phyloP scores from a whole-genome alignment of 2,888 invertebrate species.

The Cephus sareptanus region DNA sequence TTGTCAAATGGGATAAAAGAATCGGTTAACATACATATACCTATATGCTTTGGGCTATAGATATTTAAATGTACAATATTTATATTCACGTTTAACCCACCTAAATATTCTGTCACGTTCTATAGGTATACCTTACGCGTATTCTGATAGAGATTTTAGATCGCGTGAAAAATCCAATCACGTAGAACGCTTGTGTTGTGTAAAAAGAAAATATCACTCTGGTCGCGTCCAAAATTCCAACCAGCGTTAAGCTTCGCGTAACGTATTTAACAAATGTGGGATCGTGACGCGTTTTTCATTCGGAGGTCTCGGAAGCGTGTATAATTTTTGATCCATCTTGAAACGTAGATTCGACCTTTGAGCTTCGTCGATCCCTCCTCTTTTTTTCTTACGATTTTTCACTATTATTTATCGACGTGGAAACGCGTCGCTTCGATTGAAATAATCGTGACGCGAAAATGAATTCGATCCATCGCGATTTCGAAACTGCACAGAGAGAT shows the following conservation, averaged over 20 bases:
- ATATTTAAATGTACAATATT: neutral
- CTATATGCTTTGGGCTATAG: neutral
- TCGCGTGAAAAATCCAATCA: constrained; percentile 21
- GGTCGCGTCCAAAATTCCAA: constrained; percentile 1
- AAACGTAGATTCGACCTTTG: neutral
- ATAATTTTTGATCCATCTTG: neutral
- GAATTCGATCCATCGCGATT: neutral
- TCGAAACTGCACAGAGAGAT: neutral
- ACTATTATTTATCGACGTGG: neutral
- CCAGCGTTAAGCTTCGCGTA: neutral
- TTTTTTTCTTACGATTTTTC: neutral
- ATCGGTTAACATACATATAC: neutral
- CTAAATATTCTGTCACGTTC: neutral
- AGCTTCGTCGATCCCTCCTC: neutral
- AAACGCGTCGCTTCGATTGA: neutral
- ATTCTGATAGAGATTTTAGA: neutral
- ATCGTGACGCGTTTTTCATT: too few species aligned
- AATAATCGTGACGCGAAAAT: neutral
- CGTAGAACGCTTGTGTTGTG: constrained; percentile 27
- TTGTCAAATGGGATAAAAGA: neutral
- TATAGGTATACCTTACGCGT: neutral
- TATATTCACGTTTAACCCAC: neutral
- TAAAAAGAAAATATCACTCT: constrained; percentile 34
- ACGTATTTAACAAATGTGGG: neutral
- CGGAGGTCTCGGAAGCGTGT: too few species aligned